Evolutionary conservation across 30 jellyfish, hydroid and myxozoan species (phyloP), one percentile per base, ranked within the genome.

Genomic region (Turritopsis dohrnii): DNA sequence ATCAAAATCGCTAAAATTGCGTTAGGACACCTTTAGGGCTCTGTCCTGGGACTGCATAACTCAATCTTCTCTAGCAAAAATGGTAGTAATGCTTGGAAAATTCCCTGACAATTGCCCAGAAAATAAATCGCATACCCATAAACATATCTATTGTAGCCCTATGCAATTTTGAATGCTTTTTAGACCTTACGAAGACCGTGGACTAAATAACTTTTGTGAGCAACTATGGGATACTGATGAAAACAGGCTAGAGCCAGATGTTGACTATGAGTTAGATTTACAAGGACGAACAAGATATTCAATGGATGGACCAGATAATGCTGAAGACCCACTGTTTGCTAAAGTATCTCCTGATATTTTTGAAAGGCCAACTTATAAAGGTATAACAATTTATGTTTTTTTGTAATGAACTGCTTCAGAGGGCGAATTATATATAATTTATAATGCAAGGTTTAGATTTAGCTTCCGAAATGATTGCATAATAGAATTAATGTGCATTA

Each of bases 231-330:
- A 80, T 21, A 29, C 83, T 75, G 97, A 91, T 66, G 83, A 72
- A 52, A 91, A 91, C 52, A 81, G 97, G 20, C 82, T 91, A n/a
- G 65, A 16, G 21, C 97, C 97, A 16, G 96, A 81, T 80, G 74
- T 71, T 31, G 96, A 91, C 80, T 91, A 87, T 66, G 83, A 77
- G 18, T 80, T 91, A 28, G 97, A 91, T 83, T 65, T 87, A 54
- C 95, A 84, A 81, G 97, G 97, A 71, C 84, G 94, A 28, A 88
- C 97, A 76, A 73, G 88, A 28, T 91, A 29, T 66, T 91, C 97
- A 22, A 87, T 87, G 87, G 97, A 91, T 81, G 97, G 97, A 24
- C 97, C 97, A 20, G 97, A 91, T 86, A 87, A 72, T 29, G 97
- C 97, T 1, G 85, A 76, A 16, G 94, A 91, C 65, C 97, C 97